phyloP scores from a whole-genome alignment of 2,113 vertebrate genomes.

The Axis porcinus region DNA sequence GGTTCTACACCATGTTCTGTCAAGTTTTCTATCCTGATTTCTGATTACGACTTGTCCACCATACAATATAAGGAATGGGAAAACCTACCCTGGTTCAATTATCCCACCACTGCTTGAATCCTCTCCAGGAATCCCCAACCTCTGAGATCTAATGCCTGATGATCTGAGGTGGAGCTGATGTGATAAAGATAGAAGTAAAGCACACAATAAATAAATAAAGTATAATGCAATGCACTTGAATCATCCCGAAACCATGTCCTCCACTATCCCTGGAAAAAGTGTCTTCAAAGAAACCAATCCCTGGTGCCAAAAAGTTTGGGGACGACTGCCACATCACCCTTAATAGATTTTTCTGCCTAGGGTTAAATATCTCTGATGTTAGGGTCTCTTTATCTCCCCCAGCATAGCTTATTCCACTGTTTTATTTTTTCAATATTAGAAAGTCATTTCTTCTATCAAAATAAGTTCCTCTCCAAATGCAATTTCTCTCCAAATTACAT shows the following conservation, averaged over 20 bases:
- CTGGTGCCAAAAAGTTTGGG: background rate
- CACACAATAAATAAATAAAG: background rate
- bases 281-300: background rate
- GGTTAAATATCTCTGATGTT: background rate
- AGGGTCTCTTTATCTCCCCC: background rate
- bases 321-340: background rate
- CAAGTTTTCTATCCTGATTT: background rate
- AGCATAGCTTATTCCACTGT: background rate
- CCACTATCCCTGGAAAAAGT: background rate
- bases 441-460: constrained; percentile 21
- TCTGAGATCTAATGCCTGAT: background rate
- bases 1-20: background rate
- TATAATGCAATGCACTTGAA: background rate
- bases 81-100: background rate
- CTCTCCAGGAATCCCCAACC: background rate
- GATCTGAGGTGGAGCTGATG: background rate
- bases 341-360: background rate
- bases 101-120: background rate
- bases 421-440: background rate
- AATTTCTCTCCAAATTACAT: background rate
- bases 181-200: background rate
- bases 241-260: background rate
- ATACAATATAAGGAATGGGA: background rate
- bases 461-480: background rate
- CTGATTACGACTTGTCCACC: background rate